These are phyloP conservation scores for Labroides dimidiatus DNA, from an alignment of 2,797 vertebrate genomes.

Conservation along the genomic window DNA sequence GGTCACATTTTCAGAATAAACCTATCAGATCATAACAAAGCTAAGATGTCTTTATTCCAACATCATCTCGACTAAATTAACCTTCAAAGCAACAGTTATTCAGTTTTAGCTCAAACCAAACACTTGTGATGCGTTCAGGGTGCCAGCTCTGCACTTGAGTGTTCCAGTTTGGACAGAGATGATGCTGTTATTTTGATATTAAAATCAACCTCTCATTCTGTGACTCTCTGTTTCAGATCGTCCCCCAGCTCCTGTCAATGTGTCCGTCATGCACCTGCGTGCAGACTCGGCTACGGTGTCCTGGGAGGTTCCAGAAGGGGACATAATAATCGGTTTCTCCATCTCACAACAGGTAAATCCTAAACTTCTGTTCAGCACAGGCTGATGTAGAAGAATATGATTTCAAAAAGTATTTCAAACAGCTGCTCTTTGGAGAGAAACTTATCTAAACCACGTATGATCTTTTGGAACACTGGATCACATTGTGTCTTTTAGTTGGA, in stretches of 20 bases:
- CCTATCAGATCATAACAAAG: too few species aligned
- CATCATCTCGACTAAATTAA: not conserved
- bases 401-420: not conserved
- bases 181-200: constrained; percentile 21
- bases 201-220: constrained; percentile 1
- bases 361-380: not conserved
- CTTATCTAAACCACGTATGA: not conserved
- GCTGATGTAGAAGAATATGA: not conserved
- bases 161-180: constrained; percentile 16
- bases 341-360: constrained; percentile 93
- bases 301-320: constrained; percentile 98
- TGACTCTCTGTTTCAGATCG: constrained; percentile 82
- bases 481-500: too few species aligned
- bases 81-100: not conserved
- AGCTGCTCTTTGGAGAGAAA: not conserved
- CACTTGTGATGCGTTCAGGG: constrained; percentile 2
- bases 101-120: constrained; percentile 3
- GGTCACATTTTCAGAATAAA: too few species aligned
- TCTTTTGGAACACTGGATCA: too few species aligned
- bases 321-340: constrained; percentile 96
- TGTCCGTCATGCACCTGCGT: constrained; percentile 94
- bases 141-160: not conserved
- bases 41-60: not conserved
- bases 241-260: constrained; percentile 95
- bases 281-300: constrained; percentile 95